Conservation (phyloP, 1,140 invertebrate genomes). For the Mya arenaria region DNA sequence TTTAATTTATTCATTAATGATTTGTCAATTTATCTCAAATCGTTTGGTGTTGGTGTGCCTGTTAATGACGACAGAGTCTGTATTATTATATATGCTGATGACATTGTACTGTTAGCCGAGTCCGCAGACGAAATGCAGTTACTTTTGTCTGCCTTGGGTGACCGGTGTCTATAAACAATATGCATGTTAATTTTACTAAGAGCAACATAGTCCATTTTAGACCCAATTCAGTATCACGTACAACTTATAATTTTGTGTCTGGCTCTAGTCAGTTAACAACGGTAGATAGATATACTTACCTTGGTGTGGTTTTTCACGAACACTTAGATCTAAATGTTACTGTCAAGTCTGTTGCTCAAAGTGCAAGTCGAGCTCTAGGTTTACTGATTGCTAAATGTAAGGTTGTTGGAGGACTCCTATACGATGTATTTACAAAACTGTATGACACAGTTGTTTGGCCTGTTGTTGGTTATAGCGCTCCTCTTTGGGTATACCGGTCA, state of each 20-base stretch:
- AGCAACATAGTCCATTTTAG: slow-evolving; percentile 6
- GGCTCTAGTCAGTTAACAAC: background rate
- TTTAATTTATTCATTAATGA: slow-evolving; percentile 37
- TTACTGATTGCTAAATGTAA: too few species aligned
- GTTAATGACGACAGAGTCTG: slow-evolving; percentile 20
- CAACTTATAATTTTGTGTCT: background rate
- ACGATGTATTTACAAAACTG: too few species aligned
- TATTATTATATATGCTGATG: slow-evolving; percentile 43
- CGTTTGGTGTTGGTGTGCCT: background rate
- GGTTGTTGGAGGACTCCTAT: too few species aligned
- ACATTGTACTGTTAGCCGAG: slow-evolving; percentile 8
- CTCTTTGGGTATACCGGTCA: too few species aligned
- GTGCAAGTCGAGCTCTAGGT: too few species aligned
- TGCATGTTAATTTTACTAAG: slow-evolving; percentile 14
- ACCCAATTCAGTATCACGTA: background rate
- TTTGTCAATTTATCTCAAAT: slow-evolving; percentile 13
- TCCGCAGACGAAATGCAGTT: background rate
- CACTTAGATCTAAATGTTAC: slow-evolving; percentile 23
- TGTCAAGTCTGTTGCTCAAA: slow-evolving; percentile 11
- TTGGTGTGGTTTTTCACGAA: background rate
- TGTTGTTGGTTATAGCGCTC: too few species aligned
- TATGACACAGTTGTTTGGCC: too few species aligned
- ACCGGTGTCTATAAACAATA: slow-evolving; percentile 11
- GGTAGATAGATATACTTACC: slow-evolving; percentile 29
- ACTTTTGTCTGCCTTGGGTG: background rate